phyloP scores from a whole-genome alignment of 2,797 vertebrate genomes.

The Onychomys torridus region DNA sequence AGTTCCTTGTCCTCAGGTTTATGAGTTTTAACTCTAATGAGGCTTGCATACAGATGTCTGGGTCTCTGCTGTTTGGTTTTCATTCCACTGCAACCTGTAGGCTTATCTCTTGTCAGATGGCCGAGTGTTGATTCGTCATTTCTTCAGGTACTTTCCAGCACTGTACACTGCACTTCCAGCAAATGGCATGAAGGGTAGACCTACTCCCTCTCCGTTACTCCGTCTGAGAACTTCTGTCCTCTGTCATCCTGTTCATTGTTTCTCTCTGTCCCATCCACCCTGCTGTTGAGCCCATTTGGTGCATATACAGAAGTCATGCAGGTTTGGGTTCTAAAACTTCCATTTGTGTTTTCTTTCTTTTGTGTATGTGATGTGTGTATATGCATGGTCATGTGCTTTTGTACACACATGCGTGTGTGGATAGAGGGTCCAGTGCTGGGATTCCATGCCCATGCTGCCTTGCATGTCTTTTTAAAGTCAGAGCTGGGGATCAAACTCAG shows the following conservation, averaged over 20 bases:
- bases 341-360: not conserved
- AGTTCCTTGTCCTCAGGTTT: too few relatives aligned
- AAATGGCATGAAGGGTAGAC: not conserved
- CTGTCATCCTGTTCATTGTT: not conserved
- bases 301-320: not conserved
- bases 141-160: not conserved
- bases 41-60: too few relatives aligned
- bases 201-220: not conserved
- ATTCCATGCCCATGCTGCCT: not conserved
- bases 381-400: not conserved
- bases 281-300: not conserved
- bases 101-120: not conserved
- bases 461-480: not conserved
- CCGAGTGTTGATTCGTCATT: not conserved
- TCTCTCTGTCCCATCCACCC: not conserved
- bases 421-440: not conserved
- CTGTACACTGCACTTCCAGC: not conserved
- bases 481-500: not conserved
- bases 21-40: too few relatives aligned
- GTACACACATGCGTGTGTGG: not conserved
- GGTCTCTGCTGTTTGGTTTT: not conserved
- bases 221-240: not conserved
- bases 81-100: not conserved
- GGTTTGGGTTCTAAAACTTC: slow-evolving; percentile 3
- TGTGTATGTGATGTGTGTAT: too few relatives aligned